phyloP scores from a whole-genome alignment of 2,888 invertebrate genomes.

The Orthosia cruda region DNA sequence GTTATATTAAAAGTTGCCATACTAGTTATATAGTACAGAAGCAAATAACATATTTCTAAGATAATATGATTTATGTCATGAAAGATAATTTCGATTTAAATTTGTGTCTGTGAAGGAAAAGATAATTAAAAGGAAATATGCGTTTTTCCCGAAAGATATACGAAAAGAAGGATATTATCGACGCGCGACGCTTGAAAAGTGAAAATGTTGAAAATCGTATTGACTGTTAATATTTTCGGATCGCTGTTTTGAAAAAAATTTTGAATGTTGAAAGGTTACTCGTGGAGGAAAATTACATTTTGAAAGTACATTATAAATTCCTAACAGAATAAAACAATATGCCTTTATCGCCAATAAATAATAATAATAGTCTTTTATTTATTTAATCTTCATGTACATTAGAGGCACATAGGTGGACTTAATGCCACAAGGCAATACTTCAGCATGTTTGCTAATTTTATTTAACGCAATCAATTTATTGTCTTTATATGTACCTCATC shows the following conservation, averaged over 20 bases:
- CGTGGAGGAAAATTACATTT: conserved; percentile 48
- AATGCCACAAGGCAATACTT: neutral
- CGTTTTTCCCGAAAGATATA: conserved; percentile 24
- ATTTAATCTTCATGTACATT: no score
- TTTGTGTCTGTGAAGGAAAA: conserved; percentile 52
- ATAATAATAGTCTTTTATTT: no score
- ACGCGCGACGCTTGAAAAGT: conserved; percentile 72
- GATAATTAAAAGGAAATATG: conserved; percentile 22
- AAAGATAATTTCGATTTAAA: conserved; percentile 57
- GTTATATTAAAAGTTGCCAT: conserved; percentile 83
- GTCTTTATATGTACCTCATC: no score
- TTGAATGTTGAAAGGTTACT: conserved; percentile 61
- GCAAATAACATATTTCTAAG: conserved; percentile 66
- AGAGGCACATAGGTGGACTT: no score
- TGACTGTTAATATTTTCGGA: conserved; percentile 60
- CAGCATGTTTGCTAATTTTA: neutral
- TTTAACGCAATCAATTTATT: conserved; percentile 15
- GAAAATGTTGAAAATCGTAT: conserved; percentile 59
- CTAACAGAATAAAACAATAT: conserved; percentile 11
- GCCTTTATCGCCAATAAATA: conserved; percentile 1
- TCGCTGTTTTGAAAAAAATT: conserved; percentile 63
- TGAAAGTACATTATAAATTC: conserved; percentile 18
- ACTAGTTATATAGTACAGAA: conserved; percentile 70
- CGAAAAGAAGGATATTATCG: conserved; percentile 22
- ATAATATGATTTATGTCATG: conserved; percentile 71